A percentile compares a stretch with the other conserved stretches of the same genome.
phyloP scores from a whole-genome alignment of 2,888 invertebrate genomes.

The Meganola albula region DNA sequence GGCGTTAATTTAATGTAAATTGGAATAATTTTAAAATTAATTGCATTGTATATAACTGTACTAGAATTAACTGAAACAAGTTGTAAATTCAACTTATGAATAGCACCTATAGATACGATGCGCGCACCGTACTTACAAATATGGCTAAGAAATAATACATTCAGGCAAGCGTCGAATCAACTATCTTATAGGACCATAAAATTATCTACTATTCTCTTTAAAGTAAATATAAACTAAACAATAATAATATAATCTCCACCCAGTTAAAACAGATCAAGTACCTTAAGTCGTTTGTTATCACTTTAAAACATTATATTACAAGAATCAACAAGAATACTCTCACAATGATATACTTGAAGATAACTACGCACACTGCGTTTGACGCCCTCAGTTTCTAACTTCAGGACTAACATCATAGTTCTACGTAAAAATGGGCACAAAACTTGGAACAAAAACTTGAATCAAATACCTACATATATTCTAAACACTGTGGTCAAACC shows the following conservation, averaged over 20 bases:
- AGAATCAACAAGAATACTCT: constrained; percentile 58
- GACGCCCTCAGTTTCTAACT: constrained; percentile 41
- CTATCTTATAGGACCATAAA: constrained; percentile 37
- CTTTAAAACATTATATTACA: constrained; percentile 60
- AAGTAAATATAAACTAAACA: constrained; percentile 41
- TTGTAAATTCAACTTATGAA: constrained; percentile 41
- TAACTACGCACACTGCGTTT: constrained; percentile 37
- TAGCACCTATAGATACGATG: constrained; percentile 58
- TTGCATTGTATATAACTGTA: too few species aligned
- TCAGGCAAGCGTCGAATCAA: constrained; percentile 55
- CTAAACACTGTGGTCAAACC: too few species aligned
- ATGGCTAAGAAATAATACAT: constrained; percentile 49
- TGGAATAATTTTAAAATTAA: too few species aligned
- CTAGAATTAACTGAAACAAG: constrained; percentile 26
- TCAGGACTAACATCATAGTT: constrained; percentile 21
- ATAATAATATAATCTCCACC: constrained; percentile 31
- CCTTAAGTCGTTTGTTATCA: constrained; percentile 49
- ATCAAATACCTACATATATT: too few species aligned
- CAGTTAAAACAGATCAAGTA: constrained; percentile 42
- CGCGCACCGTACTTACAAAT: constrained; percentile 32
- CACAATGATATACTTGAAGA: constrained; percentile 51
- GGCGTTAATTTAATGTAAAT: too few species aligned
- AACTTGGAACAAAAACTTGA: too few species aligned
- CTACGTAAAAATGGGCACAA: too few species aligned
- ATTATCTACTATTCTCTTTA: constrained; percentile 36